These are phyloP conservation scores for Helicolenus hilgendorfi DNA, from an alignment of 2,797 vertebrate genomes.

Conservation along the genomic window DNA sequence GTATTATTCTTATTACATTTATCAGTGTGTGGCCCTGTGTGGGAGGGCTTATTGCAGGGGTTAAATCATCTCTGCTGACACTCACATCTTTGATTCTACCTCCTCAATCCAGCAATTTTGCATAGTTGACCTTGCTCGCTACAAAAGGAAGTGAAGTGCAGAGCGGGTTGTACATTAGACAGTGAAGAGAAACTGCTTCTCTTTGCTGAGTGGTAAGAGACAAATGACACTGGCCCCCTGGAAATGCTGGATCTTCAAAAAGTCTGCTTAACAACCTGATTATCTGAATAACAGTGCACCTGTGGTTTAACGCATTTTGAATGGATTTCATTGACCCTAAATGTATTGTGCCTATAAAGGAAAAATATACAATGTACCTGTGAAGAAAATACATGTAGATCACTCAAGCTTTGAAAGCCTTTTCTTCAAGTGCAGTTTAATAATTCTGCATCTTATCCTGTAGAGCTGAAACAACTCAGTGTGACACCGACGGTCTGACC, in stretches of 20 bases:
- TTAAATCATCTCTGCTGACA: slow-evolving; percentile 41
- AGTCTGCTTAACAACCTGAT: slow-evolving; percentile 20
- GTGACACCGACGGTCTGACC: neutral
- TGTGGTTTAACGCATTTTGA: neutral
- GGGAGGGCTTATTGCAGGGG: slow-evolving; percentile 10
- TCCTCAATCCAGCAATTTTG: slow-evolving; percentile 50
- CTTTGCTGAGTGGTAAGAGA: slow-evolving; percentile 33
- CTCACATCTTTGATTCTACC: slow-evolving; percentile 27
- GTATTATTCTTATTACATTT: slow-evolving; percentile 20
- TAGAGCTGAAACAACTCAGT: neutral
- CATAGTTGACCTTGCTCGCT: slow-evolving; percentile 56
- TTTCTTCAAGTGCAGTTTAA: neutral
- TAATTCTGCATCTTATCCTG: neutral
- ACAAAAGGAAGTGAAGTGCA: slow-evolving; percentile 34
- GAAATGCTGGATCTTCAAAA: slow-evolving; percentile 31
- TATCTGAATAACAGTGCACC: slow-evolving; percentile 9
- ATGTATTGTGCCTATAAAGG: neutral
- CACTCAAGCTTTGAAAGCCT: neutral
- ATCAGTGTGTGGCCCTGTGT: slow-evolving; percentile 40
- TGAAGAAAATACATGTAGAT: neutral
- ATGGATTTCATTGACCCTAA: slow-evolving; percentile 12
- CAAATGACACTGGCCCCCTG: slow-evolving; percentile 15
- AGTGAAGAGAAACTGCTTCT: slow-evolving; percentile 21
- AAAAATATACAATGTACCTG: neutral
- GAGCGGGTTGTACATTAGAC: slow-evolving; percentile 34